phyloP scores from a whole-genome alignment of 2,888 invertebrate genomes.

The Bombylius major region DNA sequence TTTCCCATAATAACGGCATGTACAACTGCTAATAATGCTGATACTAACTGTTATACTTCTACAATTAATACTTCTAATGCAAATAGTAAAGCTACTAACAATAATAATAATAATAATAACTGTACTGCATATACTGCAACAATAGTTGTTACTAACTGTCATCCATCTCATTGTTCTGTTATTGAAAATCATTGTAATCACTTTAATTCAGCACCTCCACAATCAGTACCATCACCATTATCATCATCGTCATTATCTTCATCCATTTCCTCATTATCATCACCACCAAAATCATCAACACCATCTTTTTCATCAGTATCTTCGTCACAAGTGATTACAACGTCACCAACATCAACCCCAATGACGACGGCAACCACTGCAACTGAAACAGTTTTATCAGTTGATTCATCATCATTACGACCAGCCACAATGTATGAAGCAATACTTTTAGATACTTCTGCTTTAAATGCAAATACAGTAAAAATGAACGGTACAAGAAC shows the following conservation, averaged over 20 bases:
- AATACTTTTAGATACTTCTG: not conserved
- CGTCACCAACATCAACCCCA: conserved; percentile 9
- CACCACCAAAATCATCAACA: not conserved
- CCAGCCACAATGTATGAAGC: not conserved
- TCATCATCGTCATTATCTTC: conserved; percentile 4
- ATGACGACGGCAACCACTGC: too few species aligned
- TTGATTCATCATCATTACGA: not conserved
- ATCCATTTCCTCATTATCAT: conserved; percentile 5
- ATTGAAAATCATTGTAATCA: conserved; percentile 22
- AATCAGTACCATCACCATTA: conserved; percentile 4
- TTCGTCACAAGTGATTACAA: conserved; percentile 5
- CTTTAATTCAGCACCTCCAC: conserved; percentile 23
- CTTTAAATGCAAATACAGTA: not conserved
- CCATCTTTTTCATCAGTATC: not conserved
- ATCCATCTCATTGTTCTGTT: conserved; percentile 6
- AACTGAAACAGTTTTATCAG: not conserved
- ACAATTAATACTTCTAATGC: conserved; percentile 4
- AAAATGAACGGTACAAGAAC: not conserved
- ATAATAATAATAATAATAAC: conserved; percentile 6
- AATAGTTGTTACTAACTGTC: conserved; percentile 12
- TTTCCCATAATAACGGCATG: not conserved
- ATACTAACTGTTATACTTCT: not conserved
- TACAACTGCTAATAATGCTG: not conserved
- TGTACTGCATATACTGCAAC: conserved; percentile 11
- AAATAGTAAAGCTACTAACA: conserved; percentile 1